A percentile compares a stretch with the other conserved stretches of the same genome.
Conservation (phyloP, 2,113 vertebrate genomes). For the Nesoenas mayeri region DNA sequence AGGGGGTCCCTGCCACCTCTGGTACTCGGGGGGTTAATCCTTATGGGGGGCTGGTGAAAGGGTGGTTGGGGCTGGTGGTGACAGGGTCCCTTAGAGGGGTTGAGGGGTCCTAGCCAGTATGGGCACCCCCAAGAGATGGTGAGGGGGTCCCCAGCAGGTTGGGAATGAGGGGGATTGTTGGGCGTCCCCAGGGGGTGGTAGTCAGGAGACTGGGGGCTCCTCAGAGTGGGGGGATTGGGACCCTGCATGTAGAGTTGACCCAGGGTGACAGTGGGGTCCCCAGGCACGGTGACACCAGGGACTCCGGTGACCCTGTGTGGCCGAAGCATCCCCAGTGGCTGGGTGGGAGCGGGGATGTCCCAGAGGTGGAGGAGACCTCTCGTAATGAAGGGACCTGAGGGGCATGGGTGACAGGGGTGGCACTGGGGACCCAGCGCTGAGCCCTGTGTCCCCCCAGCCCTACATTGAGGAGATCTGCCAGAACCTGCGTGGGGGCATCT, state of each 20-base stretch:
- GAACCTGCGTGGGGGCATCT: slow-evolving; percentile 75
- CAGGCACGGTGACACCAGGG: neutral
- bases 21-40: neutral
- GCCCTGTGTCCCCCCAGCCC: slow-evolving; percentile 56
- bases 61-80: neutral
- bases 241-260: neutral
- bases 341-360: neutral
- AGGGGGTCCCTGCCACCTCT: neutral
- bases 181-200: neutral
- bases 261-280: neutral
- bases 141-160: neutral
- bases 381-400: accelerated
- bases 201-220: neutral
- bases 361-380: neutral
- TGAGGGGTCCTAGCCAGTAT: neutral
- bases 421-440: neutral
- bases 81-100: neutral
- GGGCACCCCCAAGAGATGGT: neutral
- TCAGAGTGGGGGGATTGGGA: neutral
- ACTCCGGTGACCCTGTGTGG: neutral
- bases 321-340: neutral
- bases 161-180: neutral
- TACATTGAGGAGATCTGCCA: slow-evolving; percentile 82
- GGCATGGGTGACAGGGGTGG: neutral
- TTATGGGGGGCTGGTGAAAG: neutral